phyloP scores from a whole-genome alignment of 2,797 vertebrate species.

The Eupleurogrammus muticus region DNA sequence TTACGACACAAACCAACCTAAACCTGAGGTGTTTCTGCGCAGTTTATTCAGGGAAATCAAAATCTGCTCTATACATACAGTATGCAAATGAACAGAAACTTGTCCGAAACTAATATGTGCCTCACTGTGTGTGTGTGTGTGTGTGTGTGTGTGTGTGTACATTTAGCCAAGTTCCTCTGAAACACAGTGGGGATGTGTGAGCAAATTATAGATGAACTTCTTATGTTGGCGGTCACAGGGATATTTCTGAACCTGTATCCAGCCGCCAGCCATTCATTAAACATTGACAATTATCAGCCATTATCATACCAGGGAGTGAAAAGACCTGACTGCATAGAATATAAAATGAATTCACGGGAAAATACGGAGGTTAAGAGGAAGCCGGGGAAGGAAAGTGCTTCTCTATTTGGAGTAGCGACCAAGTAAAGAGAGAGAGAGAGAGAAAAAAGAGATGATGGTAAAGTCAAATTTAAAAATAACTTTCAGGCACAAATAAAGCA shows the following conservation, averaged over 20 bases:
- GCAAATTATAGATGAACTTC: constrained; percentile 71
- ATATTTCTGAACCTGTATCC: constrained; percentile 65
- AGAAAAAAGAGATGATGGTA: constrained; percentile 15
- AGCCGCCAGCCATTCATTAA: constrained; percentile 75
- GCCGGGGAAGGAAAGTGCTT: constrained; percentile 22
- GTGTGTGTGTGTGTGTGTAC: constrained; percentile 34
- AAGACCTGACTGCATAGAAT: constrained; percentile 63
- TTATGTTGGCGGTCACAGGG: constrained; percentile 57
- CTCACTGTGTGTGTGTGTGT: too few relatives aligned
- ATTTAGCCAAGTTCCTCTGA: constrained; percentile 34
- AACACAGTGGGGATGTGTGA: constrained; percentile 47
- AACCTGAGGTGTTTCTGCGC: constrained; percentile 44
- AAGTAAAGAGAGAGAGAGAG: constrained; percentile 27
- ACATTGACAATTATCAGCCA: constrained; percentile 68
- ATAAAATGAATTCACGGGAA: constrained; percentile 50
- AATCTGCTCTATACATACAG: constrained; percentile 44
- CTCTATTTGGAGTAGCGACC: constrained; percentile 47
- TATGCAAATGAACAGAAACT: constrained; percentile 54
- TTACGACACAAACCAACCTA: constrained; percentile 54
- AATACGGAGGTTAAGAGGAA: constrained; percentile 41
- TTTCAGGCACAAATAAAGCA: constrained; percentile 7
- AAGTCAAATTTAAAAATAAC: constrained; percentile 19
- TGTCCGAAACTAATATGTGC: constrained; percentile 54
- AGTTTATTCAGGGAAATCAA: constrained; percentile 58
- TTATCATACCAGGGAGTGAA: constrained; percentile 68